phyloP scores from a whole-genome alignment of 2,797 vertebrate genomes.

The Meriones psammophilus region DNA sequence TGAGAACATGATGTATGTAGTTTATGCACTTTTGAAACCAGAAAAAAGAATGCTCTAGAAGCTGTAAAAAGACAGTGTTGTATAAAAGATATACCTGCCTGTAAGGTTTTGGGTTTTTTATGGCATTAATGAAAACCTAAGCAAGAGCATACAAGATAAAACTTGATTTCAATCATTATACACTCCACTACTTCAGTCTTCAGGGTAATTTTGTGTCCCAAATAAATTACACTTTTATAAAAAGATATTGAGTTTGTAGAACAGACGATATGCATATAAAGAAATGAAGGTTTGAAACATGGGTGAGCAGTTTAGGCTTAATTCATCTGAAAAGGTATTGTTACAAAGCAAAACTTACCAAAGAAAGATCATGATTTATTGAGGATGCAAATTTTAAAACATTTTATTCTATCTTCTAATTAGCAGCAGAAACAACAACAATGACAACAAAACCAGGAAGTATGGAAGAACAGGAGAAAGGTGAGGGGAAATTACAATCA shows the following conservation, averaged over 20 bases:
- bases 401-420: not conserved
- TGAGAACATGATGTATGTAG: not conserved
- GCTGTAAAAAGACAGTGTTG: not conserved
- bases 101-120: not conserved
- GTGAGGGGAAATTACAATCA: no score
- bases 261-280: not conserved
- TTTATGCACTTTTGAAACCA: constrained; percentile 3
- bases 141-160: not conserved
- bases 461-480: not conserved
- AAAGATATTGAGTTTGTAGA: not conserved
- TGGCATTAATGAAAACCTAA: not conserved
- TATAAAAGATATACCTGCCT: not conserved
- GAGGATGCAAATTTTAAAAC: not conserved
- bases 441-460: no score
- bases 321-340: not conserved
- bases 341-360: not conserved
- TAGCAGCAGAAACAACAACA: not conserved
- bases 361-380: not conserved
- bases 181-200: not conserved
- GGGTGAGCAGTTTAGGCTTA: not conserved
- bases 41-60: constrained; percentile 1
- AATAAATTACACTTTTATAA: not conserved
- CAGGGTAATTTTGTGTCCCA: not conserved
- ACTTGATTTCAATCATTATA: not conserved
- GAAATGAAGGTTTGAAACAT: not conserved